phyloP scores from a whole-genome alignment of 2,113 vertebrate species.

The Erythrocercus mccallii region DNA sequence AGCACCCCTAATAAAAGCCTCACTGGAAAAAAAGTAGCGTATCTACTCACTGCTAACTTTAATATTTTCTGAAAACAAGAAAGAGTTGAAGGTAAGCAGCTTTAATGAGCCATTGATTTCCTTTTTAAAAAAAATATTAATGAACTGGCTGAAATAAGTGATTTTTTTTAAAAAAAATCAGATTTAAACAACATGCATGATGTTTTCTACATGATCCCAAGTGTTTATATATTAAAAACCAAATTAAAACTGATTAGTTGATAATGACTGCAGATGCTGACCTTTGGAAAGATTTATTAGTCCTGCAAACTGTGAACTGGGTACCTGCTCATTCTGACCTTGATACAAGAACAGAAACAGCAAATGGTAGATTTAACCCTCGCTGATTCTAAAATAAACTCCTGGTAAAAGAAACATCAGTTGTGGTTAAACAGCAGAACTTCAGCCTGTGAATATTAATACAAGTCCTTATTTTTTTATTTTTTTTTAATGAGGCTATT shows the following conservation, averaged over 20 bases:
- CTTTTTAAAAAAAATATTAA: slow-evolving; percentile 49
- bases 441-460: not conserved
- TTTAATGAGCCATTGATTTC: slow-evolving; percentile 53
- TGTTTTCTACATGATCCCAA: slow-evolving; percentile 56
- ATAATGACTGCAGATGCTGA: slow-evolving; percentile 64
- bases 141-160: slow-evolving; percentile 40
- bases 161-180: not conserved
- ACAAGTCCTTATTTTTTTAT: not conserved
- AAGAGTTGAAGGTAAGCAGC: slow-evolving; percentile 4
- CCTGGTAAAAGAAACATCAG: not conserved
- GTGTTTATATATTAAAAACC: slow-evolving; percentile 64
- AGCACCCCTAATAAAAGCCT: slow-evolving; percentile 14
- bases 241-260: slow-evolving; percentile 66
- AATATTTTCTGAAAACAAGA: slow-evolving; percentile 59
- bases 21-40: not conserved
- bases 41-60: slow-evolving; percentile 24
- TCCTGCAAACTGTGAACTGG: slow-evolving; percentile 52
- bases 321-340: slow-evolving; percentile 56
- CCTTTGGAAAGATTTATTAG: slow-evolving; percentile 67
- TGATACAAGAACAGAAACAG: slow-evolving; percentile 62
- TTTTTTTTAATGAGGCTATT: not conserved
- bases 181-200: slow-evolving; percentile 43
- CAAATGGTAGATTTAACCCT: slow-evolving; percentile 60
- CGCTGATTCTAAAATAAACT: slow-evolving; percentile 32
- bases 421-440: not conserved